Percentiles rank a stretch among this genome's conserved stretches.
Conservation (phyloP, 2,797 vertebrate genomes). For the Oceanodroma leucorhoa region DNA sequence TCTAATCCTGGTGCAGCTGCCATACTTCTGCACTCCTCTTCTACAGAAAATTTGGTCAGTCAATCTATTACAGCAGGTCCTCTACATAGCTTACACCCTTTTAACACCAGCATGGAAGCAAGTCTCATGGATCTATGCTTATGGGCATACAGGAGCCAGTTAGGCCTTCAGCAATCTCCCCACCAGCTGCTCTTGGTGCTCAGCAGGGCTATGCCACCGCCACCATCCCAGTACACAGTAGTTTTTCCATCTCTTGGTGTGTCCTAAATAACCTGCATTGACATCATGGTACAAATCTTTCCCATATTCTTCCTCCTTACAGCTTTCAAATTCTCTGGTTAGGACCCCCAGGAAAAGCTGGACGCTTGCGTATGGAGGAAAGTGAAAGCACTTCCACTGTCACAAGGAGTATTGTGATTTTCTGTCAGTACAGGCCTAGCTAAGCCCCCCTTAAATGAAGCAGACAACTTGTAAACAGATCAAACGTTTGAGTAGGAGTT, state of each 20-base stretch:
- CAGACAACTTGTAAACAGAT: background rate
- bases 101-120: background rate
- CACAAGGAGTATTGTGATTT: background rate
- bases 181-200: background rate
- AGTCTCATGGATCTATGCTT: rapidly evolving
- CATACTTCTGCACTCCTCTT: background rate
- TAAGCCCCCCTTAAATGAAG: background rate
- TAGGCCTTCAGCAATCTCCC: background rate
- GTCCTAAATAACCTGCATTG: background rate
- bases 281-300: background rate
- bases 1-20: background rate
- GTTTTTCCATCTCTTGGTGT: background rate
- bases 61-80: background rate
- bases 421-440: background rate
- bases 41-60: background rate
- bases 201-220: rapidly evolving
- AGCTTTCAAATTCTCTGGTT: background rate
- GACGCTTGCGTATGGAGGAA: rapidly evolving
- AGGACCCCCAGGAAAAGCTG: background rate
- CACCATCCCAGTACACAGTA: background rate
- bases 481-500: background rate
- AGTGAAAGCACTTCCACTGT: background rate
- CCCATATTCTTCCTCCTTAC: background rate
- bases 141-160: rapidly evolving
- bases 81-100: background rate